Evolutionary conservation across 2,113 vertebrate species (phyloP).

Genomic region (Catharus fuscescens): DNA sequence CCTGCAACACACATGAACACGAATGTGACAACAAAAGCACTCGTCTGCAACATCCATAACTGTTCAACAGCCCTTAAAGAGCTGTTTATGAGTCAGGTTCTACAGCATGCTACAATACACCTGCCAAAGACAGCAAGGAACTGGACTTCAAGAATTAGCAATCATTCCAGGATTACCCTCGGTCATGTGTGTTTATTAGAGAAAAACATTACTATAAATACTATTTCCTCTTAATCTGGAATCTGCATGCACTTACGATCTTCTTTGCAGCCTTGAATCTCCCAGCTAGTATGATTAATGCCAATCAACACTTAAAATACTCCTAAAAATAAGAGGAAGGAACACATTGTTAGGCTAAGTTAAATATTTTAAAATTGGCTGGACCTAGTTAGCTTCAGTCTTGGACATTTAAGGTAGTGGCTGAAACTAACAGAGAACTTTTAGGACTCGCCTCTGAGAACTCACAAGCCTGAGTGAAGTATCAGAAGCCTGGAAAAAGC

Average conservation of each 20-base stretch:
- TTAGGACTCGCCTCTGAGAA: neutral
- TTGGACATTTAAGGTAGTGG: neutral
- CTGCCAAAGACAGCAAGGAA: neutral
- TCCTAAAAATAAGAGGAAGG: neutral
- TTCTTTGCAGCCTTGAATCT: neutral
- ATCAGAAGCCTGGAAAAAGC: neutral
- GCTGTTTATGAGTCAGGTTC: neutral
- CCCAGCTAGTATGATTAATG: neutral
- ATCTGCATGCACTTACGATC: neutral
- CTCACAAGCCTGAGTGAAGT: neutral
- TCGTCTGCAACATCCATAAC: rapidly evolving
- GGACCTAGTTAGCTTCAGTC: neutral
- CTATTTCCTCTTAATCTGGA: neutral
- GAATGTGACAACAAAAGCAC: neutral
- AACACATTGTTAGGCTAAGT: neutral
- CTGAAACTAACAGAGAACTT: neutral
- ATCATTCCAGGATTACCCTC: neutral
- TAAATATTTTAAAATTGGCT: neutral
- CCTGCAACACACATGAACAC: neutral
- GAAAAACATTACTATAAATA: neutral
- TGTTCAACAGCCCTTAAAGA: neutral
- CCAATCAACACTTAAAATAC: neutral
- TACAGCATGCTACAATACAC: neutral
- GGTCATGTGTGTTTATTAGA: neutral
- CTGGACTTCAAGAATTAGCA: neutral